A percentile compares a stretch with the other conserved stretches of the same genome.
Conservation (phyloP, 30 jellyfish, hydroid and myxozoan genomes). For the Catostylus mosaicus region DNA sequence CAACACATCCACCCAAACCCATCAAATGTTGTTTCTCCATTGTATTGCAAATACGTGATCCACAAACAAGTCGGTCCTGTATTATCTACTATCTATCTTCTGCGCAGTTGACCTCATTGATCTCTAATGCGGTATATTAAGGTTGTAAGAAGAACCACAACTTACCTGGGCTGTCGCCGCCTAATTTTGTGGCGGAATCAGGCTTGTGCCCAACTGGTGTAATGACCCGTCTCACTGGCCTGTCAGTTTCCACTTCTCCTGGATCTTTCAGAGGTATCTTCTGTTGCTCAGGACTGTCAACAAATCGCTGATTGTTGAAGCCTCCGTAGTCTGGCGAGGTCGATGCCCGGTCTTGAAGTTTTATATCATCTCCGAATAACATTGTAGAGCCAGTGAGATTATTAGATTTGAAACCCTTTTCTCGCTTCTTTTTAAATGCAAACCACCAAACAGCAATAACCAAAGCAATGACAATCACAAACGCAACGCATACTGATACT, state of each 20-base stretch:
- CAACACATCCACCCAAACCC: background rate
- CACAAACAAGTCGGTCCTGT: no score
- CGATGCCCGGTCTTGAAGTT: constrained; percentile 8
- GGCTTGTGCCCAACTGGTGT: constrained; percentile 6
- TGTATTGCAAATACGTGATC: background rate
- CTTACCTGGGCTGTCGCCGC: constrained; percentile 12
- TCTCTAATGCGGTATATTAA: background rate
- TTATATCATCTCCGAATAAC: constrained; percentile 20
- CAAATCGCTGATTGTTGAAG: background rate
- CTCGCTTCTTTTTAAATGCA: constrained; percentile 7
- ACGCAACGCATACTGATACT: constrained; percentile 18
- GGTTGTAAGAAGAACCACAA: background rate
- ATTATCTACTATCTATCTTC: background rate
- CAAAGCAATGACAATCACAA: background rate
- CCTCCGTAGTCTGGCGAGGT: constrained; percentile 12
- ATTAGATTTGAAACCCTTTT: background rate
- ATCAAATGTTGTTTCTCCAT: background rate
- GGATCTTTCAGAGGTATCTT: background rate
- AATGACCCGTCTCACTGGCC: background rate
- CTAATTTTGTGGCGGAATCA: background rate
- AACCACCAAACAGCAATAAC: constrained; percentile 1
- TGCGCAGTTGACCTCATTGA: no score
- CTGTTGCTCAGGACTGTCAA: background rate
- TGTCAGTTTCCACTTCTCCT: background rate
- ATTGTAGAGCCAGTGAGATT: background rate